Conservation (phyloP, 2,113 vertebrate genomes). For the Salvelinus namaycush region DNA sequence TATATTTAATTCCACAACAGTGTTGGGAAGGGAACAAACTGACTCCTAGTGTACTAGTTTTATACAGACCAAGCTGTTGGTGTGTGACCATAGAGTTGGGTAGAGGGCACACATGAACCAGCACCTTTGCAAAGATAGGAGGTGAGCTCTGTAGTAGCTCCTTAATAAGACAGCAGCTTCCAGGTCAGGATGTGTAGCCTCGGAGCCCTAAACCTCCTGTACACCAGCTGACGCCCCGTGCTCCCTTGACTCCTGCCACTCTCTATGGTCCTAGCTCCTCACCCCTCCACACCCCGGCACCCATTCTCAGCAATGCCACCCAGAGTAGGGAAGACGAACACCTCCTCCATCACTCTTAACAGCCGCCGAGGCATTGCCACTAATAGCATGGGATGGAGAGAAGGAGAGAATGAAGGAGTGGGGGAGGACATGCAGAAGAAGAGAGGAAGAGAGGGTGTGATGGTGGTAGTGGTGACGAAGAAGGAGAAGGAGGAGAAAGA, state of each 20-base stretch:
- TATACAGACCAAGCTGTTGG: too few relatives aligned
- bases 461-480: not conserved
- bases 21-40: too few relatives aligned
- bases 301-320: not conserved
- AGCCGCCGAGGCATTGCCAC: slow-evolving; percentile 24
- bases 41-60: too few relatives aligned
- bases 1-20: too few relatives aligned
- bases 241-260: slow-evolving; percentile 15
- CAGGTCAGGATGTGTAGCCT: not conserved
- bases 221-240: not conserved
- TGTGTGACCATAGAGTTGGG: too few relatives aligned
- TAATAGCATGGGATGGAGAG: slow-evolving; percentile 8
- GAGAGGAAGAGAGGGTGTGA: not conserved
- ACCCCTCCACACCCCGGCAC: not conserved
- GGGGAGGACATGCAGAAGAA: too few relatives aligned
- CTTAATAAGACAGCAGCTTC: not conserved
- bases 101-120: too few relatives aligned
- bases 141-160: too few relatives aligned
- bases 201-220: not conserved
- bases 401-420: not conserved
- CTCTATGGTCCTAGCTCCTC: not conserved
- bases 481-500: not conserved
- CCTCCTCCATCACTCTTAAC: slow-evolving; percentile 17
- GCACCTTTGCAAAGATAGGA: too few relatives aligned
- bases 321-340: not conserved